Evolutionary conservation across 2,888 invertebrate species (phyloP), one percentile per base, ranked within the genome.

Genomic region (Blera fallax): DNA sequence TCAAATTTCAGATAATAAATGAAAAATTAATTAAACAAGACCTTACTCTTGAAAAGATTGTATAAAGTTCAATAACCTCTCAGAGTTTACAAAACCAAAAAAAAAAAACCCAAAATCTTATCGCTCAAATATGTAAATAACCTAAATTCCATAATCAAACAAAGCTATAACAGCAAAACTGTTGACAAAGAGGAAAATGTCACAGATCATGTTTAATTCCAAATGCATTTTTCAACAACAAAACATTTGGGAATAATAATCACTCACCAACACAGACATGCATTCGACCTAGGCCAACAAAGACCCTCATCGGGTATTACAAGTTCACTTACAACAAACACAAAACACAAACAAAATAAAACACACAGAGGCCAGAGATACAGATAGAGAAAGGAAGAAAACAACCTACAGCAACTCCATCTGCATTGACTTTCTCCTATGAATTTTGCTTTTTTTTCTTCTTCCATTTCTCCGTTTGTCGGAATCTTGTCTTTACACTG

Each of bases 351-450:
- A 8, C 65, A 62, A 24, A 24, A 24, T 3, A 60, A 50, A 54
- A 45, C 18, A 64, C 34, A 65, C 54, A 52, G 65, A 48, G 21
- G 60, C 10, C 8, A 67, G 24, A 69, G 34, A 54, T 18, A 78
- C 10, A 50, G 52, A 67, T 58, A 73, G 32, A 72, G 54, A 74
- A 82, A 76, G 65, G 60, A 73, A 76, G 34, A 43, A 50, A 72
- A 67, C 52, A 80, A 80, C 87, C 87, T 84, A 85, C 85, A 85
- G 72, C 76, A 85, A 85, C 70, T 85, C 54, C 72, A 62, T 81
- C 85, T 85, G 67, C 62, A 85, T 72, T 85, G 81, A 85, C 85
- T 85, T 85, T 85, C 85, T 81, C 85, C 81, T 64, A 72, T 64
- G 45, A 72, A 70, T 56, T 60, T 37, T 58, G 54, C 34, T 7